Base-by-base conservation (phyloP, 2,888 invertebrate species). In the Ochropacha duplaris region DNA sequence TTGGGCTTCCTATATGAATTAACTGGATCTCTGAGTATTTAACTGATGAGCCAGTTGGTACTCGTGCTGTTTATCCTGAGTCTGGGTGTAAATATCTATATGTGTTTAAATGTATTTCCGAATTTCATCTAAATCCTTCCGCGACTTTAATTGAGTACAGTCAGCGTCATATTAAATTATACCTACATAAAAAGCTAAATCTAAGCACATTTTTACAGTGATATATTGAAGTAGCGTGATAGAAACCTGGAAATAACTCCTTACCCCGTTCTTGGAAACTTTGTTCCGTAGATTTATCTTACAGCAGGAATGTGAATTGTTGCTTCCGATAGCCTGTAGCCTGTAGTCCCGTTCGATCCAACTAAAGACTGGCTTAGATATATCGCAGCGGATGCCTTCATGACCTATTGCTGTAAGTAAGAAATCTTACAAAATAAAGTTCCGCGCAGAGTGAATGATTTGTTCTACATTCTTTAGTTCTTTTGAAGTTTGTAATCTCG, bases 291-390 rank as follows among this genome's bases (percentile, higher is more conserved):
- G 57, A 58, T 68, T 71, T 56, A 34, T 81, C 14, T 39, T 76
- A 16, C 54, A 64, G 49, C 68, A 78, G 22, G 64, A 78, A 4
- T 59, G 51, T 22, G 66, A 66, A 22, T 36, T 71, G 19, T 39
- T 64, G 14, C 57, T 81, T 0, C 71, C 77, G 3, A 51, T 74
- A 1, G 57, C 59, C n/a, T 55, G 65, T 16, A 66, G 57, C 24
- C 77, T n/a, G n/a, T n/a, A n/a, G n/a, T 73, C 52, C 79, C 79
- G 0, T 74, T 80, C 54, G 56, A 70, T 22, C 58, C 68, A 4
- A 65, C 59, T 2, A 55, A 54, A 26, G 69, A 66, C 60, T 75
- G 69, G 70, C 2, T 57, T n/a, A 60, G 60, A 39, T 80, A 78
- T 59, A 26, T 71, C n/a, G 39, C 58, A 2, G 57, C 62, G 24